phyloP scores from a whole-genome alignment of 2,888 invertebrate species.

The Plagodis dolabraria region DNA sequence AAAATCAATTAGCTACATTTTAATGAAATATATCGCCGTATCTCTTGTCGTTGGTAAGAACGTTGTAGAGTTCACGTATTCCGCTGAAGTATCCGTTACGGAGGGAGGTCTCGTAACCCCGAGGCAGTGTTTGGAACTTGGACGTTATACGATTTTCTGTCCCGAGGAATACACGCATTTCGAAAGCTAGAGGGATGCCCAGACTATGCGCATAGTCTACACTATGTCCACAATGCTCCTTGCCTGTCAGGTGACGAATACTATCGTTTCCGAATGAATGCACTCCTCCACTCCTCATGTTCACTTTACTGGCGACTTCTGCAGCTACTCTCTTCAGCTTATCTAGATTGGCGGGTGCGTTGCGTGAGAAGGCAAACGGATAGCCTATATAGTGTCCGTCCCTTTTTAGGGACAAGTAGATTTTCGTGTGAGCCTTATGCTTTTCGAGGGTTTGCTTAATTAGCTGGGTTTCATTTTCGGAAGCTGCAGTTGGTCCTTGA shows the following conservation, averaged over 20 bases:
- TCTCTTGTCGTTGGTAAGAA: slow-evolving; percentile 53
- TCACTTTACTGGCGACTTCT: slow-evolving; percentile 59
- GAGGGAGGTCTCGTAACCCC: slow-evolving; percentile 58
- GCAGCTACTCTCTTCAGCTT: slow-evolving; percentile 49
- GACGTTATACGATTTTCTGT: slow-evolving; percentile 55
- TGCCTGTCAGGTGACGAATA: slow-evolving; percentile 58
- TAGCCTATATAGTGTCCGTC: slow-evolving; percentile 87
- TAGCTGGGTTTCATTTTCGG: slow-evolving; percentile 87
- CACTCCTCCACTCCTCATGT: slow-evolving; percentile 59
- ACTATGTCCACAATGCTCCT: slow-evolving; percentile 67
- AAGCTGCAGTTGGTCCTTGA: slow-evolving; percentile 84
- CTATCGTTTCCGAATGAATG: slow-evolving; percentile 60
- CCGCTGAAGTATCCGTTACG: slow-evolving; percentile 67
- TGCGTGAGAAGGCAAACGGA: slow-evolving; percentile 84
- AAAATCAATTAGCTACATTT: slow-evolving; percentile 30
- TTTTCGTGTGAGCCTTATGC: slow-evolving; percentile 75
- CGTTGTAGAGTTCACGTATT: slow-evolving; percentile 65
- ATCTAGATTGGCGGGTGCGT: slow-evolving; percentile 24
- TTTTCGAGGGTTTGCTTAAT: slow-evolving; percentile 83
- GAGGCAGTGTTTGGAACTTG: slow-evolving; percentile 66
- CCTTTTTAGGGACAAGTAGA: slow-evolving; percentile 90
- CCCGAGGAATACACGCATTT: slow-evolving; percentile 72
- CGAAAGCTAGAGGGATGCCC: slow-evolving; percentile 57
- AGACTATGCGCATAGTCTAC: slow-evolving; percentile 65
- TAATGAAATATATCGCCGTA: slow-evolving; percentile 41